These are phyloP conservation scores for Pachyramphus minor DNA, from an alignment of 2,113 vertebrate genomes.

Conservation along the genomic window DNA sequence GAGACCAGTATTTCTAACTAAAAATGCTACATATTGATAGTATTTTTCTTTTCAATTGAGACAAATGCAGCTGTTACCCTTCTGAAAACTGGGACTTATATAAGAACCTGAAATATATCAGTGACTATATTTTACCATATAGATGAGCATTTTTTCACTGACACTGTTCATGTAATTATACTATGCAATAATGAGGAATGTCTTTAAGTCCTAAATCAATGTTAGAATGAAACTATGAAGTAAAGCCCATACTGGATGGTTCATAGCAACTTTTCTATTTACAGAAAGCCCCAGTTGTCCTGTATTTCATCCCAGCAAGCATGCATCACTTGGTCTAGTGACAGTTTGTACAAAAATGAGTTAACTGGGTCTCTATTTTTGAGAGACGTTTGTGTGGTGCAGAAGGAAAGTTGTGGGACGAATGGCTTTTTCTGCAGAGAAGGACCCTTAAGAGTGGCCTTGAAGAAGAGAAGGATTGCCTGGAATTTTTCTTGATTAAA, in stretches of 20 bases:
- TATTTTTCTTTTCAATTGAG: not conserved
- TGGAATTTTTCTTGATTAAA: not conserved
- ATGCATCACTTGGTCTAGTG: not conserved
- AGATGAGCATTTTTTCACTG: not conserved
- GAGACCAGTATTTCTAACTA: not conserved
- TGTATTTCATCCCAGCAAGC: not conserved
- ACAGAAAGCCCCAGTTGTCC: not conserved
- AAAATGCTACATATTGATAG: not conserved
- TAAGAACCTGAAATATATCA: not conserved
- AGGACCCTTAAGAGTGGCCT: not conserved
- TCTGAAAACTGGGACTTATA: not conserved
- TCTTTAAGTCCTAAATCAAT: not conserved
- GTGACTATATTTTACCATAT: not conserved
- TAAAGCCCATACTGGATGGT: not conserved
- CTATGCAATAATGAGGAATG: not conserved
- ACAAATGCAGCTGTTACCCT: conserved; percentile 6
- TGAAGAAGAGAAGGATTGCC: not conserved
- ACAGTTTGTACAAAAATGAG: not conserved
- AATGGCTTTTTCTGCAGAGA: not conserved
- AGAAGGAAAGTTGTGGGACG: not conserved
- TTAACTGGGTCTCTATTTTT: not conserved
- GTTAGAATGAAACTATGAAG: not conserved
- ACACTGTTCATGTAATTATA: not conserved
- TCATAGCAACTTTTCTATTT: not conserved
- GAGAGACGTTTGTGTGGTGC: not conserved